Conservation (phyloP, 2,797 vertebrate species). For the Kryptopterus vitreolus region DNA sequence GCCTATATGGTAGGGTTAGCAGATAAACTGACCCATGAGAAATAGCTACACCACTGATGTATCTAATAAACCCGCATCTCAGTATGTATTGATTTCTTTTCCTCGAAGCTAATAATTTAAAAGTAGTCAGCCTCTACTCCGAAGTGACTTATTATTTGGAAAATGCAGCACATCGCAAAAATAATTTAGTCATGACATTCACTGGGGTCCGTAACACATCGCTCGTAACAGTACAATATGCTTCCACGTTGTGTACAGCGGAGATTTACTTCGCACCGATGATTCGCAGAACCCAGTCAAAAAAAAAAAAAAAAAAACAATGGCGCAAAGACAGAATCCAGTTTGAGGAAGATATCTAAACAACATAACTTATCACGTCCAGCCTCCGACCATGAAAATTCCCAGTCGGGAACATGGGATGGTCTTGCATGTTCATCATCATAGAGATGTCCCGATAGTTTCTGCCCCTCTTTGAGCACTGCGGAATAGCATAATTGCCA, state of each 20-base stretch:
- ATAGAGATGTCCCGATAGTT: not conserved
- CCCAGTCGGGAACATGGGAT: not conserved
- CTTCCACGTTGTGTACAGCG: not conserved
- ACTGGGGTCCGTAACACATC: not conserved
- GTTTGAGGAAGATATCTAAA: constrained; percentile 10
- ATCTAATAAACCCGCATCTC: constrained; percentile 6
- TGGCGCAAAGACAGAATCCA: constrained; percentile 46
- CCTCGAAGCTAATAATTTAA: not conserved
- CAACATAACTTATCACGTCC: not conserved
- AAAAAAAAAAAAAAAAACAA: not conserved
- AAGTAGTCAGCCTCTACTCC: not conserved
- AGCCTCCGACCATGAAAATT: not conserved
- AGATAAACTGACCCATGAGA: constrained; percentile 5
- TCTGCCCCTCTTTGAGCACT: not conserved
- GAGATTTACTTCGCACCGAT: not conserved
- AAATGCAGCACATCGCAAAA: not conserved
- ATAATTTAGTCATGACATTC: no score
- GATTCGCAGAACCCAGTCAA: constrained; percentile 1
- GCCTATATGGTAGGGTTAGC: not conserved
- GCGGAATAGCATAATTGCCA: not conserved
- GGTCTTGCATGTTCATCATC: not conserved
- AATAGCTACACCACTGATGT: constrained; percentile 1
- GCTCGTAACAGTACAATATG: constrained; percentile 2
- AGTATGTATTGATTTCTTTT: constrained; percentile 8
- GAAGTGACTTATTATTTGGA: constrained; percentile 1